Base-by-base conservation (phyloP, 64 coral and sea anemone genomes). In the Montipora cactus region DNA sequence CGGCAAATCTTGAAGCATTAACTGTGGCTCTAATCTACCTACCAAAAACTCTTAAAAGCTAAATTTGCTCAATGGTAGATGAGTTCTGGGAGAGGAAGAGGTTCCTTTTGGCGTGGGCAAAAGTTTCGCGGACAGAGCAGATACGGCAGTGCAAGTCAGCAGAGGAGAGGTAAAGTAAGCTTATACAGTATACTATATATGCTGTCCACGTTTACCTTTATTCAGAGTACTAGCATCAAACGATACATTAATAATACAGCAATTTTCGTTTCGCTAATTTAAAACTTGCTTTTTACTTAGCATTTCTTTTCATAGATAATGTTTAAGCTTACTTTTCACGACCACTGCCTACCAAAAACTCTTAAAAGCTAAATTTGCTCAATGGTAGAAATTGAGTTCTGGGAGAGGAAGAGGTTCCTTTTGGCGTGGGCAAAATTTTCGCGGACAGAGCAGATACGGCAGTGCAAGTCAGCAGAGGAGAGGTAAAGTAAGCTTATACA, bases 41-140 rank as follows among this genome's bases (percentile, higher is more conserved):
- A 37, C 28, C 28, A 37, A 37, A 37, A 37, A 37, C 28, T 28
- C 28, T 28, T 28, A 28, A 28, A 28, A 28, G 28, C 28, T 28
- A 53, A 5, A 9, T 67, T 4, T 18, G 46, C 28, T 67, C 44
- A 0, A 37, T 2, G 28, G 13, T 13, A 49, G 62, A 92, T 92
- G 90, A 92, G 90, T 77, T 92, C 81, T 67, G 45, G 81, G 13
- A 76, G 90, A 11, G 69, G 47, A 62, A 82, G 90, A 86, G 57
- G 81, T 75, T 74, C 71, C 44, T 55, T 59, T 46, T 73, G 79
- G 66, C 51, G 79, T 73, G 79, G 70, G 71, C 90, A 67, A 47
- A 68, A 25, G 46, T 84, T 84, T 45, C 81, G 77, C 11, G 55
- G 88, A 79, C 55, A 79, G 46, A 68, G 57, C 9, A 47, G 79